Evolutionary conservation across 2,888 invertebrate genomes (phyloP).

Genomic region (Syrphus vitripennis): DNA sequence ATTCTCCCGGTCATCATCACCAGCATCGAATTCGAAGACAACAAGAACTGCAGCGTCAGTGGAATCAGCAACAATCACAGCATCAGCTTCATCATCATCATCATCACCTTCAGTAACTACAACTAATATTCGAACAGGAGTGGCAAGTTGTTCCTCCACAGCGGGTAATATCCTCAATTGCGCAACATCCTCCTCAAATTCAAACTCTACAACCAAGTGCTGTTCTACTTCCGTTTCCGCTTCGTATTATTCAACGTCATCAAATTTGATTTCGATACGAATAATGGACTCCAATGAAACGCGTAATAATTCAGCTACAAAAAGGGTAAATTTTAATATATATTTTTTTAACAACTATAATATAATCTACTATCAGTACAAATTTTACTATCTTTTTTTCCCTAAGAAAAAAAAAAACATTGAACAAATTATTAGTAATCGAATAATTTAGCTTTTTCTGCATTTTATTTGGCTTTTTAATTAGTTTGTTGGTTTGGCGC

Average conservation of each 20-base stretch:
- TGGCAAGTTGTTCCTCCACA: slow-evolving; percentile 38
- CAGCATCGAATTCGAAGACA: neutral
- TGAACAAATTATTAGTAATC: slow-evolving; percentile 49
- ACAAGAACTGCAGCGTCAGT: slow-evolving; percentile 10
- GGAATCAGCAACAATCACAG: neutral
- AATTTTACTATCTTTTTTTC: slow-evolving; percentile 44
- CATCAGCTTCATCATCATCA: slow-evolving; percentile 8
- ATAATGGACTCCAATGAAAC: slow-evolving; percentile 65
- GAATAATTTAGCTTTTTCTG: slow-evolving; percentile 51
- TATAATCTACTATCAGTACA: slow-evolving; percentile 24
- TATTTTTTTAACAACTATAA: slow-evolving; percentile 46
- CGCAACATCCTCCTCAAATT: slow-evolving; percentile 33
- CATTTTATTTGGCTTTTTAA: slow-evolving; percentile 62
- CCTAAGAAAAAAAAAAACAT: slow-evolving; percentile 27
- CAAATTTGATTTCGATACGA: slow-evolving; percentile 65
- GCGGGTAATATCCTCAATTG: slow-evolving; percentile 45
- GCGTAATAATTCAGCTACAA: slow-evolving; percentile 67
- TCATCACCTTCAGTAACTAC: slow-evolving; percentile 24
- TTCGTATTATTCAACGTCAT: slow-evolving; percentile 56
- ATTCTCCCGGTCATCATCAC: neutral
- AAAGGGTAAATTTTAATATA: slow-evolving; percentile 72
- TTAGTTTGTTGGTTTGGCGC: slow-evolving; percentile 49
- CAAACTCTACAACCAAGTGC: slow-evolving; percentile 35
- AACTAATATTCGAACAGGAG: slow-evolving; percentile 39
- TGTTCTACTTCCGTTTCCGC: slow-evolving; percentile 61